Conservation (phyloP, 2,888 invertebrate species). For the Dolichomitus sp. region DNA sequence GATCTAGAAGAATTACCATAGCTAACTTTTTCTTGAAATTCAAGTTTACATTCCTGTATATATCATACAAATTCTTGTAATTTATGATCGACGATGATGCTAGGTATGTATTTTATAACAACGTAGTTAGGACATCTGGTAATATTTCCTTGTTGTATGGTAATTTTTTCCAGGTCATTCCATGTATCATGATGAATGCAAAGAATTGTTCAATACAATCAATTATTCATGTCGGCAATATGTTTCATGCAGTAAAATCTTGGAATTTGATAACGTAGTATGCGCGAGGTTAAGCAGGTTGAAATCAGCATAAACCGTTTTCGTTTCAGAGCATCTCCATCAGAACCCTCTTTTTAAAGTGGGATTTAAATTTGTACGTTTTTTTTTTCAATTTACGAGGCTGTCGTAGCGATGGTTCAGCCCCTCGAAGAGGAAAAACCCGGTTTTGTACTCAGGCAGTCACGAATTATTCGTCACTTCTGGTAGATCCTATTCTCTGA, state of each 20-base stretch:
- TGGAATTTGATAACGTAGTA: not conserved
- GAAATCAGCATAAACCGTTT: slow-evolving; percentile 7
- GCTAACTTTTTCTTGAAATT: too few relatives aligned
- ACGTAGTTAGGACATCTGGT: too few relatives aligned
- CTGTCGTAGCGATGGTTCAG: not conserved
- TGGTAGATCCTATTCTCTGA: slow-evolving; percentile 7
- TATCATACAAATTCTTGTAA: too few relatives aligned
- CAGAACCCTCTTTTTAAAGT: not conserved
- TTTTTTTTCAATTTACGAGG: slow-evolving; percentile 13
- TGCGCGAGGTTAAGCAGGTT: not conserved
- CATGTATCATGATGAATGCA: too few relatives aligned
- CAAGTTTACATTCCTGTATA: too few relatives aligned
- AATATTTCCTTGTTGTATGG: too few relatives aligned
- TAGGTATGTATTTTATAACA: too few relatives aligned
- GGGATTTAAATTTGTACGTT: slow-evolving; percentile 17
- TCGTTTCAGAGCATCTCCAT: not conserved
- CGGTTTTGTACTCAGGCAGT: slow-evolving; percentile 17
- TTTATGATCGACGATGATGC: too few relatives aligned
- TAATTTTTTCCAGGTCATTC: too few relatives aligned
- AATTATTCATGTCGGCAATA: too few relatives aligned
- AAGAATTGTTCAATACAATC: too few relatives aligned
- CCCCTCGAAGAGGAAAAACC: not conserved
- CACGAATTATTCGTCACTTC: slow-evolving; percentile 41
- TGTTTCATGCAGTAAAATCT: not conserved
- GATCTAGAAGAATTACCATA: too few relatives aligned